phyloP scores from a whole-genome alignment of 2,888 invertebrate genomes.

The Lordiphosa fenestrarum region DNA sequence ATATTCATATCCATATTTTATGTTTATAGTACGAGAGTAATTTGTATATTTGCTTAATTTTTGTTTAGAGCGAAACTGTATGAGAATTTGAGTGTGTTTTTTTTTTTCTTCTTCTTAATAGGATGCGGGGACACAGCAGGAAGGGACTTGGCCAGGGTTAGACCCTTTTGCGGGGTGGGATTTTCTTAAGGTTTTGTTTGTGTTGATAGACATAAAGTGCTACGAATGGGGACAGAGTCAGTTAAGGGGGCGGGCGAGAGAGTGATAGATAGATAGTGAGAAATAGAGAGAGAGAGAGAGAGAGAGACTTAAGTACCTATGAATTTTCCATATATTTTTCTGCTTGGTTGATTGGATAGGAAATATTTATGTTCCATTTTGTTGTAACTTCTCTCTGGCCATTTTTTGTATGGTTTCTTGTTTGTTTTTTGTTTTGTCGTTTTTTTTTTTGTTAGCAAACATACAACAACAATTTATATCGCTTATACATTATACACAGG shows the following conservation, averaged over 20 bases:
- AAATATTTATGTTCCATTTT: no score
- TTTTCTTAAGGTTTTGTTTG: conserved; percentile 1
- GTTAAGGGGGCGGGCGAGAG: no score
- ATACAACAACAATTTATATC: conserved; percentile 39
- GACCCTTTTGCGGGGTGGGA: conserved; percentile 43
- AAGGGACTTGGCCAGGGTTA: conserved; percentile 37
- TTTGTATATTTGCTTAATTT: conserved; percentile 12
- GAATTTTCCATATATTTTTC: conserved; percentile 24
- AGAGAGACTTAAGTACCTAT: conserved; percentile 32
- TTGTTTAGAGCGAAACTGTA: conserved; percentile 23
- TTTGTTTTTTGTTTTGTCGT: no score
- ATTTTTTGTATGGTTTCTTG: conserved; percentile 14
- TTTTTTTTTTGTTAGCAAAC: conserved; percentile 28
- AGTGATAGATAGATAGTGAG: conserved; percentile 9
- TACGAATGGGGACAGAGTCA: not conserved
- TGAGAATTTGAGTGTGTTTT: conserved; percentile 2
- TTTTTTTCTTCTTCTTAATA: not conserved
- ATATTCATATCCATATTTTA: conserved; percentile 31
- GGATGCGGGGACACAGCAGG: conserved; percentile 1
- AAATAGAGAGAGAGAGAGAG: conserved; percentile 26
- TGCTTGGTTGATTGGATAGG: conserved; percentile 19
- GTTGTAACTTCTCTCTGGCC: conserved; percentile 6
- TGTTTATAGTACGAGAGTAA: conserved; percentile 24
- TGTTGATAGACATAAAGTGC: conserved; percentile 10
- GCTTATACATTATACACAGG: conserved; percentile 30